phyloP scores from a whole-genome alignment of 2,797 vertebrate genomes.

The Sardinella longiceps region DNA sequence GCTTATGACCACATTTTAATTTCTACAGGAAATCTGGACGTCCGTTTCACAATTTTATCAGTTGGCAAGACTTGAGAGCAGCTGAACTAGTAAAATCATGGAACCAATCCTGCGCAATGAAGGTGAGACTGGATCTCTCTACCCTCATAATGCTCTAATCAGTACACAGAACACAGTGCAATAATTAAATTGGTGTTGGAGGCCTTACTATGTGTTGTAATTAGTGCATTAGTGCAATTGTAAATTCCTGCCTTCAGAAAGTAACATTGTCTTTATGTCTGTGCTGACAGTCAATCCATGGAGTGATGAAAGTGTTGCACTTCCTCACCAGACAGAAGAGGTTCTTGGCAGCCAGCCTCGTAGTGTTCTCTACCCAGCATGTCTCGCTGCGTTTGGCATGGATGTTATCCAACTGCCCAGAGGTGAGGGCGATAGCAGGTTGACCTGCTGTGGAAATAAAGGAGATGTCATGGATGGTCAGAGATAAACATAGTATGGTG shows the following conservation, averaged over 20 bases:
- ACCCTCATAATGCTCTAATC: background rate
- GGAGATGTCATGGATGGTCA: background rate
- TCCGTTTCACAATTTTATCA: constrained; percentile 97
- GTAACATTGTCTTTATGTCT: constrained; percentile 13
- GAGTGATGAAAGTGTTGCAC: constrained; percentile 80
- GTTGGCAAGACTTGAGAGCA: constrained; percentile 92
- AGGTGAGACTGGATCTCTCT: constrained; percentile 71
- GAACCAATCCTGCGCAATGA: constrained; percentile 88
- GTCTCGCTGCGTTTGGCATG: constrained; percentile 86
- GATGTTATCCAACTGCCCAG: constrained; percentile 81
- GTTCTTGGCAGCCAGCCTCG: constrained; percentile 79
- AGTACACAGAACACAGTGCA: background rate
- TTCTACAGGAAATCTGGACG: constrained; percentile 83
- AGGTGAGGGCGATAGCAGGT: constrained; percentile 71
- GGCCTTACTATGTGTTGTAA: background rate
- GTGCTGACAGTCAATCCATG: constrained; percentile 75
- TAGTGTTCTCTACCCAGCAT: constrained; percentile 89
- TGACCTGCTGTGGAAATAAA: background rate
- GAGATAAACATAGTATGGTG: background rate
- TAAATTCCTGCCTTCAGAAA: background rate
- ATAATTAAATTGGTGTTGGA: background rate
- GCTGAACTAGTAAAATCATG: constrained; percentile 86
- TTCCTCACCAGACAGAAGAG: constrained; percentile 84
- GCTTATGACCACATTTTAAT: background rate
- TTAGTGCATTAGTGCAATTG: background rate